Evolutionary conservation across 2,888 invertebrate species (phyloP), one percentile per base, ranked within the genome.

Genomic region (Leptopterna dolabrata): DNA sequence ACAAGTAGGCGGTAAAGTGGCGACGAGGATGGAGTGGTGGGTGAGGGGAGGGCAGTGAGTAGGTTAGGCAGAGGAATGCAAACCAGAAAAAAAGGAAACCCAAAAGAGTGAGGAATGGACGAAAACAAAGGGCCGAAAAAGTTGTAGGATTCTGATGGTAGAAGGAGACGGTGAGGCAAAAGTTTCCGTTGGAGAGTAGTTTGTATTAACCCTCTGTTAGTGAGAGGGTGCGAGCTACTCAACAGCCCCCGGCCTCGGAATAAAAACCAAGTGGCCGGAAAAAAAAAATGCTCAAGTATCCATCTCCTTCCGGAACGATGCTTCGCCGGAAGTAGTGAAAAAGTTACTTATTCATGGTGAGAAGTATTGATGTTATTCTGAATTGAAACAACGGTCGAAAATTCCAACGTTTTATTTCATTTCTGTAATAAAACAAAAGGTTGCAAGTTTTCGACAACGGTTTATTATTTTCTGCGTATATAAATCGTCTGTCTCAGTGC

Each of bases 61-160:
- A 51, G 51, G 51, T 51, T 51, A 51, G 51, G 51, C 14, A 16
- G 16, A n/a, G n/a, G 51, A 51, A n/a, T 51, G 51, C 14, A 71
- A 71, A 71, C 27, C 27, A 6, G 11, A 29, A 19, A 71, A 71
- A 71, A 27, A 27, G 16, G 36, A 76, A 19, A 9, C 41, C 41
- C 76, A 30, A 24, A 76, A 76, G 76, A 76, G n/a, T 41, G 76
- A 76, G 36, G 76, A 2, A 76, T 76, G 76, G 36, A 76, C 41
- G 76, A 76, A 76, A 76, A 76, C 76, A 76, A 76, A 76, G 41
- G 36, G 76, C 4, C 36, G 36, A 36, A 36, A 36, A 36, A 36
- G 36, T 36, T 36, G 36, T 36, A n/a, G n/a, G n/a, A 36, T 36
- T 36, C 36, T 36, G 7, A 4, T 36, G 71, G 16, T 4, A 27